Percentiles rank a stretch among this genome's conserved stretches.
Evolutionary conservation across 2,888 invertebrate species (phyloP).

Genomic region (Bellardia pandia): DNA sequence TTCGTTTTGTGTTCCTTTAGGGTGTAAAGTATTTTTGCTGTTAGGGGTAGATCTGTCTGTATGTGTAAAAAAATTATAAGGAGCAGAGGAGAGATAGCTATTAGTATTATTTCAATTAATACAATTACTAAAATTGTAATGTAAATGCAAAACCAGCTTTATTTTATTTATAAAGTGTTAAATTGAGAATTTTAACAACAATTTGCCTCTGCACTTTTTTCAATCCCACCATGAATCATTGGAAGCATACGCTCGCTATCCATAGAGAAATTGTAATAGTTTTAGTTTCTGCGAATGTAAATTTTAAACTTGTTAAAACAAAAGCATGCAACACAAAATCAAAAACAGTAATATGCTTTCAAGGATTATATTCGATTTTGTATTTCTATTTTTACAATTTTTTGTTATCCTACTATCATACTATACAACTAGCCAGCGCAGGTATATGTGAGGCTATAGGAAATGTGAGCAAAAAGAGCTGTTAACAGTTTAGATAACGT

Average conservation of each 20-base stretch:
- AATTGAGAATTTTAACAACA: too few species aligned
- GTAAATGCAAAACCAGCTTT: too few species aligned
- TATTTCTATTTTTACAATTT: not conserved
- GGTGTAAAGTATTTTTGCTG: too few species aligned
- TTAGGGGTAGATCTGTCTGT: too few species aligned
- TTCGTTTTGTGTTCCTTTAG: too few species aligned
- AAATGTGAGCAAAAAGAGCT: constrained; percentile 5
- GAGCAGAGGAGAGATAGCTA: too few species aligned
- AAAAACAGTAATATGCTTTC: not conserved
- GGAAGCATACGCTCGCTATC: not conserved
- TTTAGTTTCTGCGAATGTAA: not conserved
- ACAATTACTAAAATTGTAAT: too few species aligned
- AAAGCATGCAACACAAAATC: not conserved
- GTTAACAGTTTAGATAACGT: constrained; percentile 23
- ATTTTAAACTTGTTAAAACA: not conserved
- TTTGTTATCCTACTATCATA: not conserved
- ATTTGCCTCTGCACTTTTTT: not conserved
- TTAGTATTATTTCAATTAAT: too few species aligned
- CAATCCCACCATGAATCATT: not conserved
- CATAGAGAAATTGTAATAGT: not conserved
- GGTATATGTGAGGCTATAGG: not conserved
- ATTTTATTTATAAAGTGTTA: too few species aligned
- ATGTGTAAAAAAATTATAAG: too few species aligned
- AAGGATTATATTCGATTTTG: constrained; percentile 35
- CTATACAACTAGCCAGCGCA: not conserved